Conservation (phyloP, 2,888 invertebrate species). For the Blastobasis lacticolella region DNA sequence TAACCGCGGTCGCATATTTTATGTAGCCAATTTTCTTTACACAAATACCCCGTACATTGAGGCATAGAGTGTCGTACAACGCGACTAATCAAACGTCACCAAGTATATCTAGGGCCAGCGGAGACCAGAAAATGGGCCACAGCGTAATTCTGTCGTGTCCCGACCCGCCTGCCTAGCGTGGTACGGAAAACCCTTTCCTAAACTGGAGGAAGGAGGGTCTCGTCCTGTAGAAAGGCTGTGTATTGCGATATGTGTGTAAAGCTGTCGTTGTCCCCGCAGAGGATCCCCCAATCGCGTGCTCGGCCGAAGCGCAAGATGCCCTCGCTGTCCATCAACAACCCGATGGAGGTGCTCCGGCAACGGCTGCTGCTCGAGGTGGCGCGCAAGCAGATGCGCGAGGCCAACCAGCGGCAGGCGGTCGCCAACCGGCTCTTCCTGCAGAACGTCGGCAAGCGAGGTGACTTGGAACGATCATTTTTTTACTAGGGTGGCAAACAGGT, state of each 20-base stretch:
- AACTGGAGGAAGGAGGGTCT: no score
- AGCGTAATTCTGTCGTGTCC: no score
- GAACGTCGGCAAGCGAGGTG: slow-evolving; percentile 83
- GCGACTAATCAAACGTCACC: no score
- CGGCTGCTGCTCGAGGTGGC: slow-evolving; percentile 87
- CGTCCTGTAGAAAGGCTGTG: neutral
- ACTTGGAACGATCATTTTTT: neutral
- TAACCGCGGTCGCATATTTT: no score
- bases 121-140: no score
- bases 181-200: no score
- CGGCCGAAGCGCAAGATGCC: slow-evolving; percentile 77
- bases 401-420: slow-evolving; percentile 79
- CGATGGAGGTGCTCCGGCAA: slow-evolving; percentile 89
- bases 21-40: no score
- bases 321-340: slow-evolving; percentile 89
- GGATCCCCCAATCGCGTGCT: slow-evolving; percentile 34
- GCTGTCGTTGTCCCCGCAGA: slow-evolving; percentile 25
- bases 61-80: no score
- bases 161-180: no score
- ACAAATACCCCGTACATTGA: no score
- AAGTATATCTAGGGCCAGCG: no score
- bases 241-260: neutral
- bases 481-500: neutral
- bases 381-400: slow-evolving; percentile 85
- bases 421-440: slow-evolving; percentile 84